A percentile compares a stretch with the other conserved stretches of the same genome.
phyloP scores from a whole-genome alignment of 2,113 vertebrate species.

The Scomber japonicus region DNA sequence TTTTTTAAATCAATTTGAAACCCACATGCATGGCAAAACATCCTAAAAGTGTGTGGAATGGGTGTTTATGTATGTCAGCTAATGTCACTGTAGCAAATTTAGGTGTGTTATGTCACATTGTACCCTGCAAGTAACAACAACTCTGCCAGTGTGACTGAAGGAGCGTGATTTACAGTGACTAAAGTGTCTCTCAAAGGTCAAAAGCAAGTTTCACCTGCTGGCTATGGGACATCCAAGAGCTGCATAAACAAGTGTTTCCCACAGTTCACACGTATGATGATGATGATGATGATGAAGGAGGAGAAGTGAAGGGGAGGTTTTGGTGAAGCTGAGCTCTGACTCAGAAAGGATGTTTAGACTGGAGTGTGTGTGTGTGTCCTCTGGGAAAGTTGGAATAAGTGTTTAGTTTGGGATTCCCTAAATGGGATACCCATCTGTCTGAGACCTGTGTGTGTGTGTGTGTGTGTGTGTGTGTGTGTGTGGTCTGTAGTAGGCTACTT shows the following conservation, averaged over 20 bases:
- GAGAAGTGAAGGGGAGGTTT: slow-evolving; percentile 26
- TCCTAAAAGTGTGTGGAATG: background rate
- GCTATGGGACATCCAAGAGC: background rate
- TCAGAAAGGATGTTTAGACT: slow-evolving; percentile 79
- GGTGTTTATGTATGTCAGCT: background rate
- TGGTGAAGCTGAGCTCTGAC: slow-evolving; percentile 54
- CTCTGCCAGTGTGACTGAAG: too few species aligned
- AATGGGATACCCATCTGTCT: slow-evolving; percentile 38
- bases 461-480: too few species aligned
- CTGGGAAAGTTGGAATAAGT: slow-evolving; percentile 58
- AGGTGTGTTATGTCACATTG: slow-evolving; percentile 50
- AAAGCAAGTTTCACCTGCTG: background rate
- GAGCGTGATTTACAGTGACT: background rate
- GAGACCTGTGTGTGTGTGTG: background rate
- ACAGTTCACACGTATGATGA: slow-evolving; percentile 39
- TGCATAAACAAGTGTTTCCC: slow-evolving; percentile 31
- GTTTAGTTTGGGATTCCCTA: slow-evolving; percentile 63
- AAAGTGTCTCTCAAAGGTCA: background rate
- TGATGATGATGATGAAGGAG: too few species aligned
- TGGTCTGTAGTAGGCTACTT: too few species aligned
- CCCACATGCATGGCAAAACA: background rate
- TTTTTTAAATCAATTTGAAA: background rate
- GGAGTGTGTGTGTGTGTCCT: slow-evolving; percentile 34
- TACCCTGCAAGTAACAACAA: background rate
- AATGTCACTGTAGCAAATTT: background rate